phyloP scores from a whole-genome alignment of 2,797 vertebrate genomes.

The Halcyon leucocephala region DNA sequence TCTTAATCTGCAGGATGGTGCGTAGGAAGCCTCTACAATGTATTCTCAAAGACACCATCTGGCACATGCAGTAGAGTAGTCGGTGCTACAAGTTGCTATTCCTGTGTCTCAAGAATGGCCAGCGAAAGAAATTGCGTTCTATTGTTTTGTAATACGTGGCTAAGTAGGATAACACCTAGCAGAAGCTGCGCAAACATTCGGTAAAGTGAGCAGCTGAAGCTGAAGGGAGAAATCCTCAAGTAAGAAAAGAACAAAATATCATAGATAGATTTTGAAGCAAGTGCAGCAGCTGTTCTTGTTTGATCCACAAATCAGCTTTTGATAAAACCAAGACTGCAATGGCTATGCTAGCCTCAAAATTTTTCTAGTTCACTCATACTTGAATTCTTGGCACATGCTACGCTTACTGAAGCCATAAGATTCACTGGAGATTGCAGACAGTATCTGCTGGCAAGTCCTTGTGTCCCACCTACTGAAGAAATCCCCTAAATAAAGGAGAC shows the following conservation, averaged over 20 bases:
- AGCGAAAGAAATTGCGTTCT: neutral
- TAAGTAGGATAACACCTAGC: neutral
- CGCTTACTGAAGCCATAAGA: neutral
- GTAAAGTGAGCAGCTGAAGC: neutral
- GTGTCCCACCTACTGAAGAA: slow-evolving; percentile 23
- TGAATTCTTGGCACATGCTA: neutral
- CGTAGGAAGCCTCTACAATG: neutral
- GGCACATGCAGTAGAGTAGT: neutral
- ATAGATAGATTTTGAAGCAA: slow-evolving; percentile 1
- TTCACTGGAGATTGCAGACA: neutral
- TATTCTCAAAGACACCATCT: slow-evolving; percentile 35
- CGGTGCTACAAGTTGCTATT: neutral
- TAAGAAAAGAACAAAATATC: neutral
- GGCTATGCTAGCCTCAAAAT: neutral
- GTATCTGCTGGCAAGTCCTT: neutral
- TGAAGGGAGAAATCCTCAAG: neutral
- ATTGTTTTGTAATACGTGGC: neutral
- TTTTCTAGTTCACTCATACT: neutral
- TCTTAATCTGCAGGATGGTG: neutral
- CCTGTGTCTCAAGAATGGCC: neutral
- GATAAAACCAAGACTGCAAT: slow-evolving; percentile 25
- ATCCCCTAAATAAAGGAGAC: neutral
- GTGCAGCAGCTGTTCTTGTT: slow-evolving; percentile 10
- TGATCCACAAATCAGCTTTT: slow-evolving; percentile 49
- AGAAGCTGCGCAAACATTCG: neutral